Percentiles rank a stretch among this genome's conserved stretches.
Evolutionary conservation across 2,888 invertebrate species (phyloP).

Genomic region (Automeris io): DNA sequence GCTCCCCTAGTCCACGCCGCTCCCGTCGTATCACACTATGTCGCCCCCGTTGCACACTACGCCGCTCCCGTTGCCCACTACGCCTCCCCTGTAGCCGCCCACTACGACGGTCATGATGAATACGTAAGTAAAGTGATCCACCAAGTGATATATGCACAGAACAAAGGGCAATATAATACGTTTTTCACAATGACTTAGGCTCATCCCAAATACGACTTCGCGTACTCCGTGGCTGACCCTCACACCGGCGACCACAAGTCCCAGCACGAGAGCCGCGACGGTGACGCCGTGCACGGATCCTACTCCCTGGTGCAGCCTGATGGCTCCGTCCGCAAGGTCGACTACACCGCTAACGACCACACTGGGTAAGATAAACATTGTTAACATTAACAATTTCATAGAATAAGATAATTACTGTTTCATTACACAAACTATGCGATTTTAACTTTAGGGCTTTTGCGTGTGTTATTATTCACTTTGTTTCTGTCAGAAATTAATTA

Average conservation of each 20-base stretch:
- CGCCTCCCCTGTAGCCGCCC: constrained; percentile 25
- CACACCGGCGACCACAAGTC: constrained; percentile 76
- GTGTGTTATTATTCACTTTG: no score
- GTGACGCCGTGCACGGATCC: constrained; percentile 68
- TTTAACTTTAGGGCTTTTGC: no score
- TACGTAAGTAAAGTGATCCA: constrained; percentile 18
- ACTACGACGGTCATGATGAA: constrained; percentile 29
- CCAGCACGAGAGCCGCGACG: constrained; percentile 72
- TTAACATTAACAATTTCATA: background rate
- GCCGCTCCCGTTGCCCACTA: constrained; percentile 21
- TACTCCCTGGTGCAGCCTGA: constrained; percentile 73
- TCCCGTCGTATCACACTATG: constrained; percentile 7
- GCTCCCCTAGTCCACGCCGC: constrained; percentile 24
- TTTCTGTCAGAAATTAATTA: no score
- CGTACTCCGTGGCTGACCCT: constrained; percentile 73
- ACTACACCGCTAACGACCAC: constrained; percentile 75
- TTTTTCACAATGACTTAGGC: constrained; percentile 26
- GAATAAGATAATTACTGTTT: background rate
- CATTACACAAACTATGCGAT: no score
- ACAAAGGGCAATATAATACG: background rate
- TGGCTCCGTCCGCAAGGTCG: constrained; percentile 72
- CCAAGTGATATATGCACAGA: background rate
- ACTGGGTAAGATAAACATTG: constrained; percentile 66
- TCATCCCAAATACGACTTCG: constrained; percentile 65
- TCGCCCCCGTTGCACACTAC: constrained; percentile 14